Percentiles rank a stretch among this genome's conserved stretches.
phyloP scores from a whole-genome alignment of 2,797 vertebrate species.

The Sciurus carolinensis region DNA sequence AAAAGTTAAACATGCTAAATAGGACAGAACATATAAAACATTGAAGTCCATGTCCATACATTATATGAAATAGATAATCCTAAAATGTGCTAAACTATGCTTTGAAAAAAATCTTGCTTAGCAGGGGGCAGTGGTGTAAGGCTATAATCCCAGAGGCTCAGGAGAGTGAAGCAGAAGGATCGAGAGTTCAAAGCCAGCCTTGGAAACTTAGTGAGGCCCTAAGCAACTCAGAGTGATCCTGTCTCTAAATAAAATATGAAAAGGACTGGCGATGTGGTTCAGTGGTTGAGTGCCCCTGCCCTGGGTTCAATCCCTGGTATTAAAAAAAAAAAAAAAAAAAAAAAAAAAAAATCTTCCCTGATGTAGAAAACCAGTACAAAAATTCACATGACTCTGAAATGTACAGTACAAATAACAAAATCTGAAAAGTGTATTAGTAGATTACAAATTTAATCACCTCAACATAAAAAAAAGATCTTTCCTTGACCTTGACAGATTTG shows the following conservation, averaged over 20 bases:
- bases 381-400: not conserved
- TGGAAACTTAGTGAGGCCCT: too few relatives aligned
- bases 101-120: not conserved
- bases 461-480: not conserved
- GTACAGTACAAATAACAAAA: not conserved
- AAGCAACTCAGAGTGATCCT: too few relatives aligned
- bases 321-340: too few relatives aligned
- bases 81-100: not conserved
- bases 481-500: not conserved
- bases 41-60: not conserved
- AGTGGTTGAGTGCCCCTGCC: too few relatives aligned
- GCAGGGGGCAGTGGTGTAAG: too few relatives aligned
- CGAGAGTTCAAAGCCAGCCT: too few relatives aligned
- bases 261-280: too few relatives aligned
- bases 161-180: too few relatives aligned
- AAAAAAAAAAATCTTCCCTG: not conserved
- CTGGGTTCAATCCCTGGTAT: too few relatives aligned
- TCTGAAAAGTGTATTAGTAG: not conserved
- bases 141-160: too few relatives aligned
- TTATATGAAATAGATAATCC: not conserved
- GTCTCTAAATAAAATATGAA: too few relatives aligned
- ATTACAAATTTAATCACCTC: not conserved
- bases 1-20: not conserved
- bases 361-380: not conserved
- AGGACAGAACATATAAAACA: not conserved